Evolutionary conservation across 2,113 vertebrate genomes (phyloP).

Genomic region (Perca flavescens): DNA sequence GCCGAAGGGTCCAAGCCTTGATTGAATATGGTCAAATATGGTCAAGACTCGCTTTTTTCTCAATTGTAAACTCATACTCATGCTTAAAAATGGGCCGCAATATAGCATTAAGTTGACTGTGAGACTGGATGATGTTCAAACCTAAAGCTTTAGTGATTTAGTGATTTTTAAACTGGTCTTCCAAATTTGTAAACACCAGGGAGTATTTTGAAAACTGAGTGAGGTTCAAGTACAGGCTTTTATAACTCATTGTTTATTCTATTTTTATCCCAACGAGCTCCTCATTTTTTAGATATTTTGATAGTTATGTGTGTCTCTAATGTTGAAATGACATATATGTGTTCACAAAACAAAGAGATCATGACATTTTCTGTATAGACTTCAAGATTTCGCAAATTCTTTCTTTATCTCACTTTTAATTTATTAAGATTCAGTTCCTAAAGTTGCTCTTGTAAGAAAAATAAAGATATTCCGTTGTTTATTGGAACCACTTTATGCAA

Average conservation of each 20-base stretch:
- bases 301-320: slow-evolving; percentile 23
- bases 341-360: slow-evolving; percentile 8
- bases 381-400: slow-evolving; percentile 2
- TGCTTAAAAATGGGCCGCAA: slow-evolving; percentile 37
- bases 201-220: slow-evolving; percentile 38
- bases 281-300: background rate
- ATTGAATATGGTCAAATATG: slow-evolving; percentile 43
- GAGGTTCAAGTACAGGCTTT: slow-evolving; percentile 27
- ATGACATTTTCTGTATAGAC: background rate
- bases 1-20: slow-evolving; percentile 38
- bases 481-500: slow-evolving; percentile 20
- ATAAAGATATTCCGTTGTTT: slow-evolving; percentile 40
- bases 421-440: slow-evolving; percentile 33
- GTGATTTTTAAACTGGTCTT: slow-evolving; percentile 60
- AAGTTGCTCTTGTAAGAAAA: slow-evolving; percentile 26
- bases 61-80: slow-evolving; percentile 24
- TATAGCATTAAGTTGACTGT: slow-evolving; percentile 35
- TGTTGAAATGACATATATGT: slow-evolving; percentile 31
- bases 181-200: slow-evolving; percentile 49
- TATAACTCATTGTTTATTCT: slow-evolving; percentile 12
- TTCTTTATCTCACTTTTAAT: slow-evolving; percentile 37
- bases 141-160: slow-evolving; percentile 32
- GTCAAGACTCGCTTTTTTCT: slow-evolving; percentile 31
- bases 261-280: slow-evolving; percentile 6
- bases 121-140: slow-evolving; percentile 35